Base-by-base conservation (phyloP, 2,113 vertebrate genomes). In the Platysteira castanea region DNA sequence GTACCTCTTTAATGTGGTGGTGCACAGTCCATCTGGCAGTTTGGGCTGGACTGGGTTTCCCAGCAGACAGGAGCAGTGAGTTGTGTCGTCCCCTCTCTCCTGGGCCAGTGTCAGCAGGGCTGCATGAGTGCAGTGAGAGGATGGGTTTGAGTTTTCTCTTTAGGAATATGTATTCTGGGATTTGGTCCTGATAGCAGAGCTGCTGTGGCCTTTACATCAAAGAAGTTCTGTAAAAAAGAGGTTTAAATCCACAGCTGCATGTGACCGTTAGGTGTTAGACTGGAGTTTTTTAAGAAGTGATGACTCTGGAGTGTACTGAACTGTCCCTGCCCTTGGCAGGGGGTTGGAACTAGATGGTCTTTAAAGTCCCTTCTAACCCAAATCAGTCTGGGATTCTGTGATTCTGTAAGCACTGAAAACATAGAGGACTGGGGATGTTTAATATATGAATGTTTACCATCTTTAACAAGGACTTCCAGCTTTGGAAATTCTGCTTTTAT, bases 41-140 rank as follows among this genome's bases (percentile, higher is more conserved):
- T 28, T 37, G 47, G 53, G 57, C 61, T 64, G 64, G 31, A 6
- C 7, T n/a, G 27, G 15, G n/a, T 84, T 70, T 67, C 31, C 31
- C 41, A 27, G 49, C 1, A 6, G 44, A 31, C 21, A 33, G 26
- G 20, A 74, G 31, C 26, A 44, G 28, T 1, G 2, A 2, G 1
- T 9, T 31, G 14, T 41, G 11, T 57, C 16, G 31, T 7, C 13
- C 24, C 5, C 3, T 47, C 39, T 73, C 17, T 71, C 10, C 22
- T 50, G 50, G n/a, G 11, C 18, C 59, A 60, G 17, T 42, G 14
- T 35, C 83, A 68, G 53, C 27, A 76, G 61, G 9, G 31, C 71
- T 75, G 70, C 42, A 67, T 33, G 35, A 4, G 9, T 26, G 21
- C 61, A 44, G 0, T 12, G 46, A 68, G 39, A 63, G 39, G 23